Evolutionary conservation across 2,888 invertebrate species (phyloP).

Genomic region (Podabrus alpinus): DNA sequence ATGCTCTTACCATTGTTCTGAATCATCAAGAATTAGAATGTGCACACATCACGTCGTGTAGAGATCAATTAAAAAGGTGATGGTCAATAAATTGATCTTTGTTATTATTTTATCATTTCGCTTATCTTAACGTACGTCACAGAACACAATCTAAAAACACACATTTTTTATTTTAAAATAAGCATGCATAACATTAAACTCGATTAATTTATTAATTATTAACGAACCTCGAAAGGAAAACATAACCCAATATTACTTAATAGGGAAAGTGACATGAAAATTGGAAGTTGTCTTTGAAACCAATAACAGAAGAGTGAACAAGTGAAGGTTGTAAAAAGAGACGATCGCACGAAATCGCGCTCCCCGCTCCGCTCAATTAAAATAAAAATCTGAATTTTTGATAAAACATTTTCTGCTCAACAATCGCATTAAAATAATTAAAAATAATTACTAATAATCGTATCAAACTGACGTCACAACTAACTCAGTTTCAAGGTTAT

Average conservation of each 20-base stretch:
- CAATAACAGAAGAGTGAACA: not conserved
- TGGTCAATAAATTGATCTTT: conserved; percentile 2
- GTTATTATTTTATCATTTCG: not conserved
- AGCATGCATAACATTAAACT: not conserved
- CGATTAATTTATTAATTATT: not conserved
- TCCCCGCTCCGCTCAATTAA: not conserved
- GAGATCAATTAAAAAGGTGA: not conserved
- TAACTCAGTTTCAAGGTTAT: not conserved
- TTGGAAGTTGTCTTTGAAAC: not conserved
- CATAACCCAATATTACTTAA: not conserved
- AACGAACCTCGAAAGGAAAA: not conserved
- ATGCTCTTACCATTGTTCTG: not conserved
- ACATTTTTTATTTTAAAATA: not conserved
- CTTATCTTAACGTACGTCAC: not conserved
- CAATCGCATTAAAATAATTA: not conserved
- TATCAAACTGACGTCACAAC: not conserved
- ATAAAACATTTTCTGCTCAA: not conserved
- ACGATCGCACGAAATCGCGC: not conserved
- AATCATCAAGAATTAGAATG: not conserved
- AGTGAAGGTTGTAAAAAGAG: not conserved
- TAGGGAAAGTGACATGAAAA: not conserved
- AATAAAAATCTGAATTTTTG: not conserved
- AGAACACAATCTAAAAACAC: not conserved
- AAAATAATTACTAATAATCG: not conserved
- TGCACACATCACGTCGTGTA: not conserved